These are phyloP conservation scores for Myotis vivesi DNA, from an alignment of 2,797 vertebrate species.

Conservation along the genomic window DNA sequence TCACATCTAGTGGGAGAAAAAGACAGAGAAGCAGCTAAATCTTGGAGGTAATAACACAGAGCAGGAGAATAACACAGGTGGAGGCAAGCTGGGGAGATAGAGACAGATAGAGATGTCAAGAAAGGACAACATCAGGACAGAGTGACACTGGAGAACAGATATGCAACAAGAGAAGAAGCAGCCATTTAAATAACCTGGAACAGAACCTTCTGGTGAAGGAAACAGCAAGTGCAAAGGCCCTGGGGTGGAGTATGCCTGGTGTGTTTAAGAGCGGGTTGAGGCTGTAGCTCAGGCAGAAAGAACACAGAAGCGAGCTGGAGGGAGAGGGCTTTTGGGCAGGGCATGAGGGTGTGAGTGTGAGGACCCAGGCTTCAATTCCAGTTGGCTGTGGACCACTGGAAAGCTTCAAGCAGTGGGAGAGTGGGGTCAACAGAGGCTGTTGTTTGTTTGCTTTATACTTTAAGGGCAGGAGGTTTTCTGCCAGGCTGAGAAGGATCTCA, in stretches of 20 bases:
- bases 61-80: too few species aligned
- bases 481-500: rapidly evolving
- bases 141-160: neutral
- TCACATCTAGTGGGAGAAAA: too few species aligned
- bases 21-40: neutral
- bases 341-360: neutral
- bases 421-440: neutral
- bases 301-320: rapidly evolving
- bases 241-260: neutral
- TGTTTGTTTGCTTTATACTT: neutral
- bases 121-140: neutral
- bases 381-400: rapidly evolving
- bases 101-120: neutral
- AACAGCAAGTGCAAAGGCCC: neutral
- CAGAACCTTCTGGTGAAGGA: neutral
- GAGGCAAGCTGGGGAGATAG: neutral
- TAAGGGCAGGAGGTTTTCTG: too few species aligned
- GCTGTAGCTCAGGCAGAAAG: too few species aligned
- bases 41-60: too few species aligned
- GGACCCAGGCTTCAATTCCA: too few species aligned
- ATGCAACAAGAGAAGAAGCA: neutral
- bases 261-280: neutral
- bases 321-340: neutral
- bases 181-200: rapidly evolving
- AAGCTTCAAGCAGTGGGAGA: too few species aligned